These are phyloP conservation scores for Collichthys lucidus DNA, from an alignment of 2,113 vertebrate genomes.

Conservation along the genomic window DNA sequence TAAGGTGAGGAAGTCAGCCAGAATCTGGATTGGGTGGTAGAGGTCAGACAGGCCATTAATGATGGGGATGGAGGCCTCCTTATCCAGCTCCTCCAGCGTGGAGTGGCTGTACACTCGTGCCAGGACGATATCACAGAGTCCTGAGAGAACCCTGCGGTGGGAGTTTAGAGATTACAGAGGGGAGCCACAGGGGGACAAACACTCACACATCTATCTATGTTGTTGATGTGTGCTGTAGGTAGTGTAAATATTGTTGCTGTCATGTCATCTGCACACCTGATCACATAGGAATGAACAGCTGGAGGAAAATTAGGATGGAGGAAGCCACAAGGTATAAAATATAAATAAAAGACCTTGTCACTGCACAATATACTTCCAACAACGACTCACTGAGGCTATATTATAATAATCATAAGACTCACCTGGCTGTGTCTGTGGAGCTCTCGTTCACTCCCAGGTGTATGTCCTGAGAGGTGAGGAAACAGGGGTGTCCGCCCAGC, in stretches of 20 bases:
- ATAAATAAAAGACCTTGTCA: no score
- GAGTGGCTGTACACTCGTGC: conserved; percentile 92
- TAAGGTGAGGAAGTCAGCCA: conserved; percentile 95
- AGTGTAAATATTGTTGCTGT: no score
- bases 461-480: conserved; percentile 92
- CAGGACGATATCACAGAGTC: conserved; percentile 91
- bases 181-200: neutral
- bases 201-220: no score
- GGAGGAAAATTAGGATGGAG: no score
- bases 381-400: neutral
- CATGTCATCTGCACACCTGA: no score
- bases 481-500: conserved; percentile 94
- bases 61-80: conserved; percentile 89
- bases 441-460: conserved; percentile 94
- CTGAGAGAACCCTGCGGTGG: conserved; percentile 88
- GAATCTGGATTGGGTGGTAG: conserved; percentile 94
- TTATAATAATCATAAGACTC: conserved; percentile 35
- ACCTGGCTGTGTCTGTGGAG: conserved; percentile 90
- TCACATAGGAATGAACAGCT: no score
- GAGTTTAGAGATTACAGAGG: neutral
- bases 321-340: no score
- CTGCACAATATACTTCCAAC: neutral
- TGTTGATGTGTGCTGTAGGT: no score
- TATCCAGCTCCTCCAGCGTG: conserved; percentile 86
- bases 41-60: conserved; percentile 93